phyloP scores from a whole-genome alignment of 1,140 invertebrate species.

The Aphidius gifuensis region DNA sequence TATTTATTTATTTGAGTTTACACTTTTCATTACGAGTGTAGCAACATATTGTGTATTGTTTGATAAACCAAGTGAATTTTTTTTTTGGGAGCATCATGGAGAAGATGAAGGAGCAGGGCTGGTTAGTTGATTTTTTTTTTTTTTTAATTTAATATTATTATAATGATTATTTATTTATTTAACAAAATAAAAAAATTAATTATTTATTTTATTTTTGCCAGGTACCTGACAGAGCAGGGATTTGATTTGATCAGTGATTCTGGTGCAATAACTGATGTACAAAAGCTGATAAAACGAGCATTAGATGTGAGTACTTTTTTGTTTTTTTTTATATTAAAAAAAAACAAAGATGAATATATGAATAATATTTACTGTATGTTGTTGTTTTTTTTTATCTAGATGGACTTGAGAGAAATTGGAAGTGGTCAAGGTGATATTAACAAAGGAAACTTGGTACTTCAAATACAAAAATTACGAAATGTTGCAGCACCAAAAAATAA shows the following conservation, averaged over 20 bases:
- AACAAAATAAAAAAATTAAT: background rate
- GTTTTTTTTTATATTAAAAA: background rate
- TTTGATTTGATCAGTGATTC: constrained; percentile 65
- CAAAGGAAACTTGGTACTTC: constrained; percentile 72
- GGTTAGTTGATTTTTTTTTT: constrained; percentile 50
- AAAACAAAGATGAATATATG: background rate
- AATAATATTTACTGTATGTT: constrained; percentile 14
- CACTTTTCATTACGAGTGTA: background rate
- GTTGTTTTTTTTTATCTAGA: constrained; percentile 55
- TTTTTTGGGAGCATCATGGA: constrained; percentile 33
- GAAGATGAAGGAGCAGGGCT: constrained; percentile 59
- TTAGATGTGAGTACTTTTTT: constrained; percentile 66
- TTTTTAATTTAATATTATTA: background rate
- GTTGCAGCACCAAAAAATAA: constrained; percentile 86
- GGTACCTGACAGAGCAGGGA: constrained; percentile 69
- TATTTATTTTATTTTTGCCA: constrained; percentile 43
- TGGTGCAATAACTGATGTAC: constrained; percentile 61
- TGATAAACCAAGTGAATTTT: background rate
- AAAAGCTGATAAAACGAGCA: constrained; percentile 64
- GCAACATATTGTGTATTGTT: background rate
- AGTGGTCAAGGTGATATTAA: constrained; percentile 62
- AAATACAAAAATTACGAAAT: constrained; percentile 85
- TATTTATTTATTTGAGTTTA: background rate
- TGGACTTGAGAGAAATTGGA: constrained; percentile 76
- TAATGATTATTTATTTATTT: no score